These are phyloP conservation scores for Petrocephalus schoutedeni DNA, from an alignment of 2,797 vertebrate species.

Conservation along the genomic window DNA sequence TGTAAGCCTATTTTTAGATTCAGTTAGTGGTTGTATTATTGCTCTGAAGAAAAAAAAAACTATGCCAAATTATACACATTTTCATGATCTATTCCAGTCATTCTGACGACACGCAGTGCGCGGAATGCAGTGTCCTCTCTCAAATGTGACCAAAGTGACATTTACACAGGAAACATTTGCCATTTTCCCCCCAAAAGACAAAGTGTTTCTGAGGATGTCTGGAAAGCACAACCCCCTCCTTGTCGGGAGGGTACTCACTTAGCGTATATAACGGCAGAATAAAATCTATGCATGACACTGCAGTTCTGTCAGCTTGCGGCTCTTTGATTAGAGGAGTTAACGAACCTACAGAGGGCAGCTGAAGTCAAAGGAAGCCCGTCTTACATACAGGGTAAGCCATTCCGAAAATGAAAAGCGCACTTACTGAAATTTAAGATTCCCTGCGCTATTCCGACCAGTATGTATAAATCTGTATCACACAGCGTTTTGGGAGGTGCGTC, in stretches of 20 bases:
- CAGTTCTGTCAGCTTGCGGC: not conserved
- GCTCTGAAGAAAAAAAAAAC: not conserved
- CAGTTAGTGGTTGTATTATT: not conserved
- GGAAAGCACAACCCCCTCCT: not conserved
- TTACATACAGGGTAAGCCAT: not conserved
- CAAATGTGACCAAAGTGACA: not conserved
- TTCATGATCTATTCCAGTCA: not conserved
- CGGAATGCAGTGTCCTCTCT: not conserved
- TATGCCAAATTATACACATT: not conserved
- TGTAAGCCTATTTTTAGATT: not conserved
- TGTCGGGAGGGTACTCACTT: not conserved
- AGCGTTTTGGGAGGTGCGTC: not conserved
- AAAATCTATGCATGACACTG: not conserved
- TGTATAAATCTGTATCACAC: not conserved
- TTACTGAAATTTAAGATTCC: not conserved
- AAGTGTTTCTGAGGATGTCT: not conserved
- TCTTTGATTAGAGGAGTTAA: conserved; percentile 11
- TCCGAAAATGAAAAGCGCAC: conserved; percentile 1
- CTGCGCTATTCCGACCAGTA: not conserved
- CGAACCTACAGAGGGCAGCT: not conserved
- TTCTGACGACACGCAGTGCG: not conserved
- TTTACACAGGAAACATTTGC: not conserved
- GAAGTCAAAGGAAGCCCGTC: not conserved
- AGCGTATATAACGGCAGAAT: not conserved
- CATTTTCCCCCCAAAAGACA: not conserved